Percentiles rank a stretch among this genome's conserved stretches.
Evolutionary conservation across 1,140 invertebrate genomes (phyloP).

Genomic region (Linepithema humile): DNA sequence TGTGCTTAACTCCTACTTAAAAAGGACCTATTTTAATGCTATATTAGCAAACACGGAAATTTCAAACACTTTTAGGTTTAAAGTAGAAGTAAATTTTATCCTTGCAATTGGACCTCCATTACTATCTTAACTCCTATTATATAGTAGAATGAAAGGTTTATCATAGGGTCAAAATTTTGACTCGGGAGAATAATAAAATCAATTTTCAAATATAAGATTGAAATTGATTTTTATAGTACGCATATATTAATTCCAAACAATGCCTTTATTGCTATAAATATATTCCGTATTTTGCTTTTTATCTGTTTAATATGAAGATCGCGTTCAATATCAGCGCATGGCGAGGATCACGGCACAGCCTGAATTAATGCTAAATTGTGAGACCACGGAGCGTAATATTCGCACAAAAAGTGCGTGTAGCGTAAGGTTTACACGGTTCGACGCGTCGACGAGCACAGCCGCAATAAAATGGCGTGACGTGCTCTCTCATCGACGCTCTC

Average conservation of each 20-base stretch:
- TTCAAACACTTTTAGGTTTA: no score
- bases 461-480: conserved; percentile 66
- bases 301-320: not conserved
- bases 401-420: conserved; percentile 5
- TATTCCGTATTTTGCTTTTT: not conserved
- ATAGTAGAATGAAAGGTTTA: no score
- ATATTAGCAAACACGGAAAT: no score
- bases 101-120: no score
- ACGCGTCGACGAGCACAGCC: conserved; percentile 50
- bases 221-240: not conserved
- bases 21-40: not conserved
- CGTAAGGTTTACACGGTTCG: conserved; percentile 67
- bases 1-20: no score
- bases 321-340: not conserved
- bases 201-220: not conserved
- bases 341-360: not conserved
- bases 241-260: not conserved
- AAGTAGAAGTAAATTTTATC: no score
- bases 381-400: conserved; percentile 30
- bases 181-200: not conserved
- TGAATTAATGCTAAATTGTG: conserved; percentile 25
- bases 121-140: no score
- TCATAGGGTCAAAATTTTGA: no score
- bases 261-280: no score
- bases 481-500: conserved; percentile 59